Conservation (phyloP, 2,113 vertebrate species). For the Callospermophilus lateralis region DNA sequence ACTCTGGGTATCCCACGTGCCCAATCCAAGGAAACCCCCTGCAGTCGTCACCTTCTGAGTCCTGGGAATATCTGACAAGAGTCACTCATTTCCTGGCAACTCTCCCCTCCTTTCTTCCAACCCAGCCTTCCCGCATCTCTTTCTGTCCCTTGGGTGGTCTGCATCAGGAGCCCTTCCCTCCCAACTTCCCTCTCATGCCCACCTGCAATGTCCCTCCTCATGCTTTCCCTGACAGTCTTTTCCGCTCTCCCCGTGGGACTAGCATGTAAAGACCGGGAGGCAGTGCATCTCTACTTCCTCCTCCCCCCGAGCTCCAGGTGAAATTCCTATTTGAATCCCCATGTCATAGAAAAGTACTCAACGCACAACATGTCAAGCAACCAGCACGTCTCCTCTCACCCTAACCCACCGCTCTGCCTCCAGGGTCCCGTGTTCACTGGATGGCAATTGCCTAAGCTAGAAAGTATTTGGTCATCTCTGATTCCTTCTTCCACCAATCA, state of each 20-base stretch:
- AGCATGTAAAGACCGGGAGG: neutral
- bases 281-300: neutral
- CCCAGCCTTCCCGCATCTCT: neutral
- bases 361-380: too few relatives aligned
- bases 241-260: neutral
- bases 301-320: neutral
- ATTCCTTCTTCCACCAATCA: neutral
- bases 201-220: neutral
- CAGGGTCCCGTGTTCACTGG: neutral
- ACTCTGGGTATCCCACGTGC: neutral
- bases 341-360: neutral
- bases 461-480: neutral
- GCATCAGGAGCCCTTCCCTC: neutral
- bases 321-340: neutral
- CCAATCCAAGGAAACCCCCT: neutral
- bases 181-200: neutral
- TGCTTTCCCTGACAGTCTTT: neutral
- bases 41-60: neutral
- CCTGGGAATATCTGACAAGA: neutral
- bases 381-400: rapidly evolving
- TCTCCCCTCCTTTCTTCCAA: neutral
- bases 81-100: neutral
- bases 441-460: neutral
- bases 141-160: neutral
- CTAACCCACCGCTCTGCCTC: neutral